Base-by-base conservation (phyloP, 2,113 vertebrate genomes). In the Rhipidura dahli region DNA sequence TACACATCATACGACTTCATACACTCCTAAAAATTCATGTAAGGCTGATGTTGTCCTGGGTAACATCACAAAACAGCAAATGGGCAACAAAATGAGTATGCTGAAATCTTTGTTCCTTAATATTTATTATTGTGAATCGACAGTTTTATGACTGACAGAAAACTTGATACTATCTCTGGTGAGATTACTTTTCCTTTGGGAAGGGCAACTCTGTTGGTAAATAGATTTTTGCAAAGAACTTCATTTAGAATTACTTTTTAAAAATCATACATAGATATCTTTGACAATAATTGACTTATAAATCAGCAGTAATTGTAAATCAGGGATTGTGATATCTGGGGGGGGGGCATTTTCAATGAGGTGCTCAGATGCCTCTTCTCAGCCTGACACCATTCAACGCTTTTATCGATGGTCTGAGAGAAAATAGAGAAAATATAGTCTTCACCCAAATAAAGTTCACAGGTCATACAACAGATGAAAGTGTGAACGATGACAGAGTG, bases 381-480 rank as follows among this genome's bases (percentile, higher is more conserved):
- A 1, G 49, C 35, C 56, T 64, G 68, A 87, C 39, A 78, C 33
- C 11, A 59, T 73, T 94, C 65, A 82, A 70, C 35, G n/a, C 13
- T 87, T 70, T 47, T 51, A 50, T 31, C 2, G 1, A 11, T 23
- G 47, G 60, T 51, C 56, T 87, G 77, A 95, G 53, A 78, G 24
- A 94, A 96, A 88, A 90, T 5, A 83, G 54, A 86, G 40, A 92
- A 96, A 91, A 94, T 63, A 75, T 0, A 87, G 33, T 71, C 73
- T 93, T 82, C 79, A 82, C 20, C 44, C 45, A 78, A 87, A 82
- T 60, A 84, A 93, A 93, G 73, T 91, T 89, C 84, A 64, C 42
- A 84, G 70, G 76, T 64, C 63, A 81, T 33, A 59, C 39, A 87
- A 37, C 22, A 92, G 59, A 70, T 45, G 40, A 96, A 83, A 92